These are phyloP conservation scores for Lasioglossum malachurum DNA, from an alignment of 2,888 invertebrate genomes.

Conservation along the genomic window DNA sequence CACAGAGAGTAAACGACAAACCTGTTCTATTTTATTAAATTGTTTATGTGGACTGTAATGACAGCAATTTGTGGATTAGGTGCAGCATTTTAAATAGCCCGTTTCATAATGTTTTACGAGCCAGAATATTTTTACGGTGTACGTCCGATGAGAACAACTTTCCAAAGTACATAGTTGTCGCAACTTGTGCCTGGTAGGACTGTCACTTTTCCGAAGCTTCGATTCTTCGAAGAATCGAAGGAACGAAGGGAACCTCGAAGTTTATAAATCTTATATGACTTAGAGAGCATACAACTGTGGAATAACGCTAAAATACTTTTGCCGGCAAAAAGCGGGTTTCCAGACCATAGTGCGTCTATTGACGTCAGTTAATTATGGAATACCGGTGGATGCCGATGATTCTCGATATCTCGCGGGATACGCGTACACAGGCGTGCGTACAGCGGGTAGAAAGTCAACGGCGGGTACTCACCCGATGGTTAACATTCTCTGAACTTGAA, in stretches of 20 bases:
- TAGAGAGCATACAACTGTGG: too few species aligned
- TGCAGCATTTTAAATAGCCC: not conserved
- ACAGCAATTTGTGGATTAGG: not conserved
- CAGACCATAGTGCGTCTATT: not conserved
- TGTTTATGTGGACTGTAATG: not conserved
- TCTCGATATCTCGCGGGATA: conserved; percentile 16
- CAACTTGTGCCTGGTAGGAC: not conserved
- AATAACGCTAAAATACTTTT: too few species aligned
- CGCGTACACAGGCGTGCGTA: not conserved
- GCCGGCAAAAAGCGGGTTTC: too few species aligned
- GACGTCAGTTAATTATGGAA: conserved; percentile 29
- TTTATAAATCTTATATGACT: too few species aligned
- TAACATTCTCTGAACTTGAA: conserved; percentile 88
- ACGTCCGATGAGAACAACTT: not conserved
- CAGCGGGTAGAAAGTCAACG: conserved; percentile 50
- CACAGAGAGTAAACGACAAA: not conserved
- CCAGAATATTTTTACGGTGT: not conserved
- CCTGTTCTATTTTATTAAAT: conserved; percentile 3
- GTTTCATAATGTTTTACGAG: not conserved
- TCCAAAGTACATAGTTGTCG: not conserved
- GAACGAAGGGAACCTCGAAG: too few species aligned
- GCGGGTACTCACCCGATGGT: conserved; percentile 82
- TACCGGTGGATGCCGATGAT: conserved; percentile 10
- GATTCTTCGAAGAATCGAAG: too few species aligned
- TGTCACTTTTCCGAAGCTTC: too few species aligned